Percentiles rank a stretch among this genome's conserved stretches.
Conservation (phyloP, 2,888 invertebrate species). For the Osmoderma eremita region DNA sequence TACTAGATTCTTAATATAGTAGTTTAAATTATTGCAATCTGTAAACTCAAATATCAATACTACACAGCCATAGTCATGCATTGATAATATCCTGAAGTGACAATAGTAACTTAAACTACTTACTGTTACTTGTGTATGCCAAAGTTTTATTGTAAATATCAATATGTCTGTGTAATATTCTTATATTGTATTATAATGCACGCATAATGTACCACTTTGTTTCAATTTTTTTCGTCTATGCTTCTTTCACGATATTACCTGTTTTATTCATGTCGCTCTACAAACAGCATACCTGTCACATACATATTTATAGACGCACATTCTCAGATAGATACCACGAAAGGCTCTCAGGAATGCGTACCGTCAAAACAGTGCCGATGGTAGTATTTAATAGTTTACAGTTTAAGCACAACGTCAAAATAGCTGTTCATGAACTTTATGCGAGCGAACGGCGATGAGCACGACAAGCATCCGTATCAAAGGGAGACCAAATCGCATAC, state of each 20-base stretch:
- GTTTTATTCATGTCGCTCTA: conserved; percentile 8
- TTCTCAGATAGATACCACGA: conserved; percentile 20
- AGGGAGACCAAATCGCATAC: conserved; percentile 24
- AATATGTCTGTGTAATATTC: no score
- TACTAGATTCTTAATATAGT: no score
- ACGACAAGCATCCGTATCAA: conserved; percentile 26
- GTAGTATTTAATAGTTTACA: conserved; percentile 28
- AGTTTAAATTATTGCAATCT: no score
- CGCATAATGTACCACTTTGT: no score
- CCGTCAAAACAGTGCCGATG: conserved; percentile 16
- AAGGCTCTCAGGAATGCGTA: conserved; percentile 18
- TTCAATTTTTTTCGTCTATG: background rate
- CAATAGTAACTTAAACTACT: no score
- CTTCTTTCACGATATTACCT: background rate
- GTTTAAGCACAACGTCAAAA: conserved; percentile 29
- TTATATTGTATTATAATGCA: no score
- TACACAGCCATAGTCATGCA: no score
- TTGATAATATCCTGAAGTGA: no score
- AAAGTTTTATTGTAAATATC: no score
- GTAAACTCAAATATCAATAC: no score
- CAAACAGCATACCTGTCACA: background rate
- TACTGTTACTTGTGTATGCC: no score
- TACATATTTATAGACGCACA: conserved; percentile 21
- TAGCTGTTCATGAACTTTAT: conserved; percentile 31
- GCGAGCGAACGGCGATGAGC: conserved; percentile 17